A percentile compares a stretch with the other conserved stretches of the same genome.
Evolutionary conservation across 2,888 invertebrate species (phyloP).

Genomic region (Sinodicranocentrus sp.): DNA sequence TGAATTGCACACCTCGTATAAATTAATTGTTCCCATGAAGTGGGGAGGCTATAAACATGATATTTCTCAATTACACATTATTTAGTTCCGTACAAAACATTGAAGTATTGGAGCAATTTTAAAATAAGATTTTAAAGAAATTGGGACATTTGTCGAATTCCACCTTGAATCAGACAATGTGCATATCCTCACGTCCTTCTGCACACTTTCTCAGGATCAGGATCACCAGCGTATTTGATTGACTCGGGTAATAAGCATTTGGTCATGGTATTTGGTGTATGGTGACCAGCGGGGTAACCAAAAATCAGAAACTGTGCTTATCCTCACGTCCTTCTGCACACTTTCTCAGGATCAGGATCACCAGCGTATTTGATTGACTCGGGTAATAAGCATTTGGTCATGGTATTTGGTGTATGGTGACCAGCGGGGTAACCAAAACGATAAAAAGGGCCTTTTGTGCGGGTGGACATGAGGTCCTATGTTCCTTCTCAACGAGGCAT

Average conservation of each 20-base stretch:
- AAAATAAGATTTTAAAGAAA: too few species aligned
- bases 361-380: slow-evolving; percentile 40
- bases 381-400: slow-evolving; percentile 23
- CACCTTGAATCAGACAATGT: too few species aligned
- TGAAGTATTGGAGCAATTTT: too few species aligned
- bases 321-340: too few species aligned
- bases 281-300: slow-evolving; percentile 54
- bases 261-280: slow-evolving; percentile 26
- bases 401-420: slow-evolving; percentile 28
- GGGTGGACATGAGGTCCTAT: slow-evolving; percentile 73
- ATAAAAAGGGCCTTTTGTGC: slow-evolving; percentile 55
- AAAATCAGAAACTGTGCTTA: too few species aligned
- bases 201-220: slow-evolving; percentile 26
- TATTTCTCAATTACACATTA: too few species aligned
- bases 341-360: slow-evolving; percentile 33
- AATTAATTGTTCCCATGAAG: too few species aligned
- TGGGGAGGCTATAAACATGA: too few species aligned
- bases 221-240: slow-evolving; percentile 33
- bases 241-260: slow-evolving; percentile 22
- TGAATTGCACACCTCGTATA: too few species aligned
- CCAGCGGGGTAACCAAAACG: slow-evolving; percentile 53
- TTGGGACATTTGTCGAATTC: too few species aligned
- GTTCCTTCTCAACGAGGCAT: slow-evolving; percentile 74
- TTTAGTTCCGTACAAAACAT: too few species aligned
- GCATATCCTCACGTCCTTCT: too few species aligned